Evolutionary conservation across 2,888 invertebrate species (phyloP).

Genomic region (Apotomis turbidana): DNA sequence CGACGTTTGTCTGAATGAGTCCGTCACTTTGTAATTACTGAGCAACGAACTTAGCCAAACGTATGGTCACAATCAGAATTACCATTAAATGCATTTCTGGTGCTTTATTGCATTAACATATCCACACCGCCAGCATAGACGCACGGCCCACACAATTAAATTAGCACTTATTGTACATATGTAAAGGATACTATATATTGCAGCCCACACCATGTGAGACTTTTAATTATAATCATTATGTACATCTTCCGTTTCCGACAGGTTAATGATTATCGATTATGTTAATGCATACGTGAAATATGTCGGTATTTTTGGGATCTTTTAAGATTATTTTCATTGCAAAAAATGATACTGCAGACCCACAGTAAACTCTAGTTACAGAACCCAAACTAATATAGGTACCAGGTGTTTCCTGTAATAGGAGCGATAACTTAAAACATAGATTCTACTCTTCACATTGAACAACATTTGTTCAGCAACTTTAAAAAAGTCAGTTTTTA

Average conservation of each 20-base stretch:
- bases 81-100: neutral
- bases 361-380: no score
- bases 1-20: no score
- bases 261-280: conserved; percentile 6
- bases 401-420: no score
- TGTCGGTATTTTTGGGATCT: neutral
- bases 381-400: no score
- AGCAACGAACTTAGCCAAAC: no score
- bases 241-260: conserved; percentile 22
- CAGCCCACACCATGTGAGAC: conserved; percentile 14
- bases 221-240: conserved; percentile 19
- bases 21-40: no score
- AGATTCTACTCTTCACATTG: no score
- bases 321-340: neutral
- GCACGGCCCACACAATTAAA: conserved; percentile 28
- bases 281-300: conserved; percentile 6
- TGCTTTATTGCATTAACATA: neutral
- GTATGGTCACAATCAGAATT: no score
- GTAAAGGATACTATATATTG: conserved; percentile 11
- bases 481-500: no score
- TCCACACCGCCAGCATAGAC: conserved; percentile 18
- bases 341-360: neutral
- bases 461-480: no score
- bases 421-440: no score
- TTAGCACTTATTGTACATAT: conserved; percentile 32